phyloP scores from a whole-genome alignment of 2,113 vertebrate species.

The Catharus minimus region DNA sequence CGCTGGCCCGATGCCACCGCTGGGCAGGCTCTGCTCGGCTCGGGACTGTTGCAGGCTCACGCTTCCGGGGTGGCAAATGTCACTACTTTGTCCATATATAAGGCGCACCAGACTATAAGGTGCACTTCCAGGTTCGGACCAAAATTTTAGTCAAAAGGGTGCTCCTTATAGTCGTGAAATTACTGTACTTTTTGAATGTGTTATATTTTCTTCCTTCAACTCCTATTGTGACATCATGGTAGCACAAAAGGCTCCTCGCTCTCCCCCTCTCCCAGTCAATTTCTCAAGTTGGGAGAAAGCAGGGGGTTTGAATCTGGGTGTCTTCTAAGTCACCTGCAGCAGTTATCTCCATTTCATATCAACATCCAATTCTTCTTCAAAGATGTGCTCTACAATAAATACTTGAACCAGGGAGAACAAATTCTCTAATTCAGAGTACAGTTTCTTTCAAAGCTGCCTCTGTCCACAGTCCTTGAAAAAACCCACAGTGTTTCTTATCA shows the following conservation, averaged over 20 bases:
- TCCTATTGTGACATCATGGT: background rate
- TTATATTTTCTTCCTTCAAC: background rate
- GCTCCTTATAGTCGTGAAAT: no score
- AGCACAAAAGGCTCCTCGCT: background rate
- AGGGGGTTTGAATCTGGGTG: rapidly evolving
- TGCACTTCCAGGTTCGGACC: no score
- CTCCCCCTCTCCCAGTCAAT: background rate
- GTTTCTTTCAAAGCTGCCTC: background rate
- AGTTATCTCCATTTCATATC: background rate
- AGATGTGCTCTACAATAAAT: background rate
- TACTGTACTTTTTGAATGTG: background rate
- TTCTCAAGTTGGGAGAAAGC: background rate
- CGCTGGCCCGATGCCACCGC: no score
- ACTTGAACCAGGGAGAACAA: background rate
- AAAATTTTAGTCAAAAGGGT: no score
- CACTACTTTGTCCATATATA: no score
- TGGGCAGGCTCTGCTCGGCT: no score
- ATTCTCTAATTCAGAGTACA: background rate
- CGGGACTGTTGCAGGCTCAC: no score
- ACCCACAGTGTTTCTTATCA: background rate
- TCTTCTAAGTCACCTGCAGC: background rate
- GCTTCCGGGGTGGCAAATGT: no score
- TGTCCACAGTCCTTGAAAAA: background rate
- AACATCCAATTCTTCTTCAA: background rate
- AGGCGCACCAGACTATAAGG: no score